These are phyloP conservation scores for Ptychadena robeensis DNA, from an alignment of 2,797 vertebrate species.

Conservation along the genomic window DNA sequence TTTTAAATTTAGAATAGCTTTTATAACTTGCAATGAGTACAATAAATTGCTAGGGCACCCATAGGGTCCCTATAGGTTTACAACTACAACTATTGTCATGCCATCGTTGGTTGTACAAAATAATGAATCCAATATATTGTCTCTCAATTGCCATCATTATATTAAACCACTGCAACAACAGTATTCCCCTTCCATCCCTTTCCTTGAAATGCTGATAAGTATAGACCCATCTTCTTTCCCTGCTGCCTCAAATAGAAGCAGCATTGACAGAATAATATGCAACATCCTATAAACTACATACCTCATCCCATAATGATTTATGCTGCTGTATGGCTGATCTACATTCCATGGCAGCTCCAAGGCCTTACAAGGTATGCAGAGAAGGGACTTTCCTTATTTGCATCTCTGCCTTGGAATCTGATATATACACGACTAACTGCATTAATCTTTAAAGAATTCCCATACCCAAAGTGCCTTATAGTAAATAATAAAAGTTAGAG, in stretches of 20 bases:
- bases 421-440: neutral
- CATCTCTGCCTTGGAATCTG: neutral
- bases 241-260: neutral
- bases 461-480: neutral
- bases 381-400: constrained; percentile 27
- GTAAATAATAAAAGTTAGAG: neutral
- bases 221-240: too few relatives aligned
- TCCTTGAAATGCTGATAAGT: too few relatives aligned
- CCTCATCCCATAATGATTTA: neutral
- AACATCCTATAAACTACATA: neutral
- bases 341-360: neutral
- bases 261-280: constrained; percentile 1
- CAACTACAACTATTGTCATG: too few relatives aligned
- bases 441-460: constrained; percentile 40
- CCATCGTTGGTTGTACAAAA: too few relatives aligned
- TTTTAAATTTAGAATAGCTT: too few relatives aligned
- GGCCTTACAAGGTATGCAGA: constrained; percentile 30
- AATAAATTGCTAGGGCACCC: too few relatives aligned
- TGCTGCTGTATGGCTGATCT: neutral
- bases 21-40: too few relatives aligned
- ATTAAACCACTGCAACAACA: too few relatives aligned
- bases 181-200: too few relatives aligned
- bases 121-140: too few relatives aligned
- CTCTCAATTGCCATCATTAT: too few relatives aligned
- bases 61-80: too few relatives aligned